These are phyloP conservation scores for Atractosteus spatula DNA, from an alignment of 2,113 vertebrate genomes.

Conservation along the genomic window DNA sequence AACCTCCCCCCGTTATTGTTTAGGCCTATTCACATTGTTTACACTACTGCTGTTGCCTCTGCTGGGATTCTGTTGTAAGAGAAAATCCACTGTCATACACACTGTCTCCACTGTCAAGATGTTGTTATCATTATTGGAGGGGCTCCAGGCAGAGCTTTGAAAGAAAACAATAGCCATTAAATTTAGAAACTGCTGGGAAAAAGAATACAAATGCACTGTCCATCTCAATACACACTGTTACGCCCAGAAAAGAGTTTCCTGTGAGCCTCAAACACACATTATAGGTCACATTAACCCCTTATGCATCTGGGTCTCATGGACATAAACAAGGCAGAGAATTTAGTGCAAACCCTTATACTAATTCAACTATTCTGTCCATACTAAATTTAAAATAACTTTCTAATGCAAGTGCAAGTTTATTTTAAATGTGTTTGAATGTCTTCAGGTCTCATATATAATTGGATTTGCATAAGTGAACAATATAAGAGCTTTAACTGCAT, in stretches of 20 bases:
- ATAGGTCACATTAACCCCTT: slow-evolving; percentile 19
- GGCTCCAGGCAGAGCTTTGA: slow-evolving; percentile 63
- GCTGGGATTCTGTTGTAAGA: slow-evolving; percentile 61
- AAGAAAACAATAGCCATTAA: slow-evolving; percentile 83
- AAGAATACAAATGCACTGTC: slow-evolving; percentile 66
- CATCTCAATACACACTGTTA: slow-evolving; percentile 63
- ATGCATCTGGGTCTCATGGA: no score
- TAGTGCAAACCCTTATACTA: no score
- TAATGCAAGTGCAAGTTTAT: no score
- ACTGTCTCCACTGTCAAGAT: slow-evolving; percentile 64
- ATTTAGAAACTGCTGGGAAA: slow-evolving; percentile 92
- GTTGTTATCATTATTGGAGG: slow-evolving; percentile 75
- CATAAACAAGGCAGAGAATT: no score
- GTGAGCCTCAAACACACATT: slow-evolving; percentile 50
- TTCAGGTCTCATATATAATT: no score
- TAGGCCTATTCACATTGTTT: slow-evolving; percentile 26
- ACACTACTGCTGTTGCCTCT: slow-evolving; percentile 43
- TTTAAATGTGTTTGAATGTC: no score
- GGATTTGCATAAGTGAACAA: no score
- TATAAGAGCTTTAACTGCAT: no score
- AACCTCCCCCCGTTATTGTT: slow-evolving; percentile 23
- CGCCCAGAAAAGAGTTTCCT: slow-evolving; percentile 68
- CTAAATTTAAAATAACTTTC: no score
- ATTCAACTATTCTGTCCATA: no score
- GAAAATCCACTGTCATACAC: slow-evolving; percentile 61